These are phyloP conservation scores for Neolamprologus variostigma DNA, from an alignment of 2,113 vertebrate species.

Conservation along the genomic window DNA sequence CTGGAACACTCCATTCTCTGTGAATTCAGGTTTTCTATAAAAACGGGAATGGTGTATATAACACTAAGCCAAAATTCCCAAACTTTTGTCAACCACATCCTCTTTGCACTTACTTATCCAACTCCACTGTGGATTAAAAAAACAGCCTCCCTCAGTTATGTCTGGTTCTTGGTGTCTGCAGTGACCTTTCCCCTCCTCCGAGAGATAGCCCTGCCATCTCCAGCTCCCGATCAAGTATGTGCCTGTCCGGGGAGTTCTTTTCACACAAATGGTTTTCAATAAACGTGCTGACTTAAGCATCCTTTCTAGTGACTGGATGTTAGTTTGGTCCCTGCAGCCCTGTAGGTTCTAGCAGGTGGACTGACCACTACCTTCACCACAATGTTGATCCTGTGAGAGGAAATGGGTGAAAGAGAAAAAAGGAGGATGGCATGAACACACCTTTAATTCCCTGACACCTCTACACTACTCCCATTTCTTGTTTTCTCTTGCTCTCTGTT, in stretches of 20 bases:
- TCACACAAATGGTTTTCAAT: conserved; percentile 38
- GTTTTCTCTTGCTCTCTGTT: not conserved
- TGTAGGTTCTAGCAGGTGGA: conserved; percentile 25
- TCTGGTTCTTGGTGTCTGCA: conserved; percentile 5
- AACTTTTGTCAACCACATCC: not conserved
- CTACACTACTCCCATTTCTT: not conserved
- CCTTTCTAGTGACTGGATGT: conserved; percentile 15
- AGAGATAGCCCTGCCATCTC: not conserved
- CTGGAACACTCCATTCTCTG: not conserved
- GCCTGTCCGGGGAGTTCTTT: conserved; percentile 25
- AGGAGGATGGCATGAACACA: not conserved
- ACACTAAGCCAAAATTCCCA: not conserved
- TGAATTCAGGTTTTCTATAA: not conserved
- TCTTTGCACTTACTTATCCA: not conserved
- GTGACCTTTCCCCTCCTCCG: conserved; percentile 12
- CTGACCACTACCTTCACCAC: not conserved
- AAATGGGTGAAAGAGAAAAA: not conserved
- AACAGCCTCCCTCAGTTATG: not conserved
- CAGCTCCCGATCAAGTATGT: conserved; percentile 5
- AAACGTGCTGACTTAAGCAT: conserved; percentile 33
- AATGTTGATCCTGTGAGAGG: not conserved
- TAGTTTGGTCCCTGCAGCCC: not conserved
- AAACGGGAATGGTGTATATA: not conserved
- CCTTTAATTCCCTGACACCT: not conserved
- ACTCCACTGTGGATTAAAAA: not conserved